phyloP scores from a whole-genome alignment of 2,888 invertebrate species.

The Dorcus hopei region DNA sequence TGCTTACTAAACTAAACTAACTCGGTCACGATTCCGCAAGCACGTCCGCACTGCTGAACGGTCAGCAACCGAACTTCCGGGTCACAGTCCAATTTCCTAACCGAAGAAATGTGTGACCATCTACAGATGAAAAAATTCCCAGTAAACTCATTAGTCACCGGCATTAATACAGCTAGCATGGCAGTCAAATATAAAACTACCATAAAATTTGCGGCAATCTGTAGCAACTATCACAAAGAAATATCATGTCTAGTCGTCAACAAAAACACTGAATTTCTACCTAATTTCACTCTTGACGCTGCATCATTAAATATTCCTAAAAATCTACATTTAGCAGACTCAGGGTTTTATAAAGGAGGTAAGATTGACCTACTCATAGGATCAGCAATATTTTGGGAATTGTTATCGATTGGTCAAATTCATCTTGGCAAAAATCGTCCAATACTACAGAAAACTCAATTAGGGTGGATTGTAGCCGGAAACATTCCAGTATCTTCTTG shows the following conservation, averaged over 20 bases:
- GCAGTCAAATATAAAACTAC: no score
- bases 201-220: no score
- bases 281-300: not conserved
- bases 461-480: slow-evolving; percentile 7
- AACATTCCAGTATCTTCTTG: not conserved
- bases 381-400: not conserved
- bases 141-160: no score
- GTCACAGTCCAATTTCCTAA: no score
- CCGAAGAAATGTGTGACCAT: no score
- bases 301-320: not conserved
- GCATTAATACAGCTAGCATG: no score
- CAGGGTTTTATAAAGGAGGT: not conserved
- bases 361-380: slow-evolving; percentile 7
- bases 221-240: not conserved
- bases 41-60: no score
- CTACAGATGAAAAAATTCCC: no score
- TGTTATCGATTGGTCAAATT: slow-evolving; percentile 5
- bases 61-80: not conserved
- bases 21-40: no score
- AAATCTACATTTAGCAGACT: slow-evolving; percentile 4
- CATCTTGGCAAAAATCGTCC: not conserved
- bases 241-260: slow-evolving; percentile 2
- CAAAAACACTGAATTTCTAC: slow-evolving; percentile 3
- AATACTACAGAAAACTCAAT: slow-evolving; percentile 2
- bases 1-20: not conserved